Conservation (phyloP, 2,797 vertebrate genomes). For the Poeciliopsis gracilis region DNA sequence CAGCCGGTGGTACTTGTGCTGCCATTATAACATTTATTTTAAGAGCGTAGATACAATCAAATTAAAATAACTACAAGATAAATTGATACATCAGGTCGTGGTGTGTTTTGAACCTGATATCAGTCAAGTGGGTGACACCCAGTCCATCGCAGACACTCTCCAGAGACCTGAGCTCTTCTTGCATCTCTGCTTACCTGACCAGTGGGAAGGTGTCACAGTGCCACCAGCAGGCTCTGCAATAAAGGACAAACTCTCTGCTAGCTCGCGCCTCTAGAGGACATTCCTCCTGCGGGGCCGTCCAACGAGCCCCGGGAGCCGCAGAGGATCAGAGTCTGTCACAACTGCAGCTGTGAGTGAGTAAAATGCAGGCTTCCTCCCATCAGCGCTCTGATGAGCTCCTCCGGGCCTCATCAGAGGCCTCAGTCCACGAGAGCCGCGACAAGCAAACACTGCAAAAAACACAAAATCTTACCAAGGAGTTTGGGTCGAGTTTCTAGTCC, state of each 20-base stretch:
- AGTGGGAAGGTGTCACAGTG: slow-evolving; percentile 43
- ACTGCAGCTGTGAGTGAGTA: slow-evolving; percentile 60
- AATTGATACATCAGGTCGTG: background rate
- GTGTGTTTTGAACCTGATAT: background rate
- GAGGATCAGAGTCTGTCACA: slow-evolving; percentile 7
- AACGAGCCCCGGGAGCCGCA: slow-evolving; percentile 2
- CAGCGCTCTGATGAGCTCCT: slow-evolving; percentile 37
- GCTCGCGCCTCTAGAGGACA: background rate
- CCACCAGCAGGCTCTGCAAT: slow-evolving; percentile 52
- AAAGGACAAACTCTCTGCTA: slow-evolving; percentile 7
- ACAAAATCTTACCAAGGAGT: too few species aligned
- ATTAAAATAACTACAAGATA: background rate
- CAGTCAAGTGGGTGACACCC: background rate
- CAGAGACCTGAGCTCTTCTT: background rate
- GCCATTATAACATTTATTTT: background rate
- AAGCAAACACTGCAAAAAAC: slow-evolving; percentile 41
- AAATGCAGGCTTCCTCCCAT: slow-evolving; percentile 40
- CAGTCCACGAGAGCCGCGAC: slow-evolving; percentile 38
- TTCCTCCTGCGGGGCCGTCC: background rate
- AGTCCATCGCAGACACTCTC: background rate
- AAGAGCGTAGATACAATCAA: background rate
- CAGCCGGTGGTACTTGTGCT: background rate
- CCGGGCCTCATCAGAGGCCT: slow-evolving; percentile 36
- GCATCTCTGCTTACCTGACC: slow-evolving; percentile 8
- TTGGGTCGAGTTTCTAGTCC: too few species aligned